These are phyloP conservation scores for Drosophila albomicans DNA, from an alignment of 1,140 invertebrate genomes.

Conservation along the genomic window DNA sequence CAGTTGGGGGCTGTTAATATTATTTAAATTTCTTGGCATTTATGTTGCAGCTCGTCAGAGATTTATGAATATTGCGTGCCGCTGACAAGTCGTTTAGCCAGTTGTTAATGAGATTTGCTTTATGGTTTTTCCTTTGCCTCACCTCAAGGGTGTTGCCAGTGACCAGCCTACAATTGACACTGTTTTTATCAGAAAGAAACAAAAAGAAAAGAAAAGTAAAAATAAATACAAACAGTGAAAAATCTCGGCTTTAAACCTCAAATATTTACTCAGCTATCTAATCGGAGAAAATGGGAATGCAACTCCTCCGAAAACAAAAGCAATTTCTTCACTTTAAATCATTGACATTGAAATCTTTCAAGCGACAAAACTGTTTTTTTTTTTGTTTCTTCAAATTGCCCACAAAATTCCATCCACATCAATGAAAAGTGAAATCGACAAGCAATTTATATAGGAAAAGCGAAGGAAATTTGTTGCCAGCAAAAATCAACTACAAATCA, in stretches of 20 bases:
- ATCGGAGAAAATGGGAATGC: conserved; percentile 13
- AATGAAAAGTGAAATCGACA: conserved; percentile 68
- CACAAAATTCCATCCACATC: conserved; percentile 30
- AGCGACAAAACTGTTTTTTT: conserved; percentile 2
- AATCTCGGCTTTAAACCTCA: conserved; percentile 3
- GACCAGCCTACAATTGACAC: conserved; percentile 12
- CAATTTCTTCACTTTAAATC: conserved; percentile 33
- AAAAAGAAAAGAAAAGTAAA: conserved; percentile 17
- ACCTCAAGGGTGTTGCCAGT: neutral
- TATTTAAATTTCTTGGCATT: conserved; percentile 33
- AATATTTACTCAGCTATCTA: conserved; percentile 1
- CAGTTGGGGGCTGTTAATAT: conserved; percentile 29
- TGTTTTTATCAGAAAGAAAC: conserved; percentile 8
- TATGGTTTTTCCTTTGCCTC: conserved; percentile 19
- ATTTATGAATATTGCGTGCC: conserved; percentile 37
- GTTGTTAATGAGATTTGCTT: conserved; percentile 40
- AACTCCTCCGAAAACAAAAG: conserved; percentile 9
- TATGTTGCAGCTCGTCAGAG: conserved; percentile 4
- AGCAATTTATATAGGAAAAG: conserved; percentile 58
- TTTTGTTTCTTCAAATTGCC: conserved; percentile 22
- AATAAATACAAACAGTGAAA: conserved; percentile 5
- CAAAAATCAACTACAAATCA: conserved; percentile 67
- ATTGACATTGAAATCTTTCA: conserved; percentile 71
- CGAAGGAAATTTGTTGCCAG: conserved; percentile 54
- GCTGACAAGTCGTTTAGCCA: conserved; percentile 43